Conservation (phyloP, 1,140 invertebrate genomes). For the Lineus longissimus region DNA sequence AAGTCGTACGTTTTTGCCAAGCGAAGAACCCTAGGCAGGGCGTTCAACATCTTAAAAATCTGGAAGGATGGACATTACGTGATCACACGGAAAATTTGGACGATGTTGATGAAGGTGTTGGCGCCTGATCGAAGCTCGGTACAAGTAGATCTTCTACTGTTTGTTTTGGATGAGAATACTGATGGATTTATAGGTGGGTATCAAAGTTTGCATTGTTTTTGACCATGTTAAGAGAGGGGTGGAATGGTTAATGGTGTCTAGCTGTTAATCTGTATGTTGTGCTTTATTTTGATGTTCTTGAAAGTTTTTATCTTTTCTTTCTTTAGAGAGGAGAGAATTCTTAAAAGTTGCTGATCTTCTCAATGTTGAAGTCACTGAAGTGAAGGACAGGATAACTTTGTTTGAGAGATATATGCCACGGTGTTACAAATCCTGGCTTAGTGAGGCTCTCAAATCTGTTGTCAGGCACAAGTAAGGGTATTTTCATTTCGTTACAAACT, state of each 20-base stretch:
- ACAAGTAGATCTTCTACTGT: constrained; percentile 52
- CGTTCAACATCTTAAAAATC: constrained; percentile 52
- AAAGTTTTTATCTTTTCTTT: background rate
- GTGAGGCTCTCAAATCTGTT: constrained; percentile 39
- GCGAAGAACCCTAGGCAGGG: constrained; percentile 48
- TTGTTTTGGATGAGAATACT: constrained; percentile 52
- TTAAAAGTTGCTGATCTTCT: constrained; percentile 55
- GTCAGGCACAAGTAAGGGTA: constrained; percentile 53
- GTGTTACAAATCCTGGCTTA: constrained; percentile 49
- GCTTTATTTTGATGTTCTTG: background rate
- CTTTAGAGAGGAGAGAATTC: constrained; percentile 53
- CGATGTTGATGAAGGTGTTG: constrained; percentile 46
- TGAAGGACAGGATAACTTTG: constrained; percentile 50
- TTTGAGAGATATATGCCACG: constrained; percentile 42
- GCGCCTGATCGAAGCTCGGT: constrained; percentile 43
- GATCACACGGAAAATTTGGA: constrained; percentile 45
- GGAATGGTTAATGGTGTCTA: too few species aligned
- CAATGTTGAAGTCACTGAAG: constrained; percentile 55
- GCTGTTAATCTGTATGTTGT: too few species aligned
- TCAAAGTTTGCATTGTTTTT: constrained; percentile 3
- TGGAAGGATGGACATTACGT: constrained; percentile 28
- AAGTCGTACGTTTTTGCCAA: constrained; percentile 50
- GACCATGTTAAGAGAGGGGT: too few species aligned
- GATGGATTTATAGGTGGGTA: constrained; percentile 43
- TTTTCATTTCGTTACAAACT: too few species aligned